Evolutionary conservation across 2,113 vertebrate species (phyloP).

Genomic region (Eonycteris spelaea): DNA sequence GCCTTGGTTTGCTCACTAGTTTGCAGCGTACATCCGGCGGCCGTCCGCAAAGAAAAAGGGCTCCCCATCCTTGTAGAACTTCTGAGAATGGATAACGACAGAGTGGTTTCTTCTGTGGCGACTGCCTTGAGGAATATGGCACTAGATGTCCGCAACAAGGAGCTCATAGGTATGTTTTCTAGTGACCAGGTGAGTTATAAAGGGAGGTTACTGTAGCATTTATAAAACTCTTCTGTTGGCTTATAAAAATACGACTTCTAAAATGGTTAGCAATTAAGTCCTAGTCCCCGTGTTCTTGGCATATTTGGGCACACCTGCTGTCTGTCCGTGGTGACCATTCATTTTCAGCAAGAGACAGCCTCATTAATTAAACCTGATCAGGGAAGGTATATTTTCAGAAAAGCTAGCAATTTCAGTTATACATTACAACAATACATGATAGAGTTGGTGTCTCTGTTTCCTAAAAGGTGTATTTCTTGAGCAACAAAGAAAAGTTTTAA

Average conservation of each 20-base stretch:
- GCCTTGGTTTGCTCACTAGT: constrained; percentile 81
- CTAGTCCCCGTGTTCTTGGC: background rate
- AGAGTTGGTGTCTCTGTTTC: background rate
- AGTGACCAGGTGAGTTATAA: background rate
- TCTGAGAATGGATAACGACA: constrained; percentile 97
- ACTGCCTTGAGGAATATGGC: constrained; percentile 98
- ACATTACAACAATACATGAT: background rate
- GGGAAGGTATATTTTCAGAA: background rate
- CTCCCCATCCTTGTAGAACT: constrained; percentile 98
- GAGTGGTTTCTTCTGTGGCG: constrained; percentile 97
- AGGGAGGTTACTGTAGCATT: fast-evolving
- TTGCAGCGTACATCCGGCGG: constrained; percentile 97
- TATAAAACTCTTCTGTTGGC: background rate
- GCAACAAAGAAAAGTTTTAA: background rate
- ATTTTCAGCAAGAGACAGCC: background rate
- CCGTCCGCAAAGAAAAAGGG: constrained; percentile 97
- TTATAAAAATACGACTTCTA: background rate
- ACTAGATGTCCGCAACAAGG: constrained; percentile 96
- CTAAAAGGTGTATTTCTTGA: constrained; percentile 6
- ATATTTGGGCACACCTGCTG: background rate
- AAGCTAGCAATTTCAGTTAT: background rate
- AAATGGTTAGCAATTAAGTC: background rate
- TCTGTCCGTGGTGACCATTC: background rate
- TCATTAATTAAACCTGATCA: constrained; percentile 22
- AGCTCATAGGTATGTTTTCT: constrained; percentile 92